phyloP scores from a whole-genome alignment of 2,888 invertebrate species.

The Acleris sparsana region DNA sequence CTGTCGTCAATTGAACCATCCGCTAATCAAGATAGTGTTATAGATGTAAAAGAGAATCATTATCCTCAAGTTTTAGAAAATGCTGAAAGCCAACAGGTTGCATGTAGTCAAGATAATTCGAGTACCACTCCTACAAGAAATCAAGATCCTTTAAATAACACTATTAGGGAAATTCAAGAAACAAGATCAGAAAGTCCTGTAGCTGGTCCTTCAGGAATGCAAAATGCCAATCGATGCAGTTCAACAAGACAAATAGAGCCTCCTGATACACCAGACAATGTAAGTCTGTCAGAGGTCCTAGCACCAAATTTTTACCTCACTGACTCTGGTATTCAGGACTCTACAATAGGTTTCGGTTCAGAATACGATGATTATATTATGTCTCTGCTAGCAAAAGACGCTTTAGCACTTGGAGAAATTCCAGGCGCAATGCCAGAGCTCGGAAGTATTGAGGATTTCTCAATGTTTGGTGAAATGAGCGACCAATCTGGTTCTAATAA shows the following conservation, averaged over 20 bases:
- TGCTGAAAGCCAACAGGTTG: too few species aligned
- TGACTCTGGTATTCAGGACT: constrained; percentile 29
- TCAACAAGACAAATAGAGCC: background rate
- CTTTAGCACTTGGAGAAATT: constrained; percentile 9
- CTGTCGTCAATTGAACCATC: background rate
- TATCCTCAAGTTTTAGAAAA: too few species aligned
- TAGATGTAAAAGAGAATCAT: too few species aligned
- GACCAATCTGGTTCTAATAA: constrained; percentile 2
- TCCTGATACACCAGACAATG: background rate
- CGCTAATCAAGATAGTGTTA: background rate
- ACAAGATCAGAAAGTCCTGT: background rate
- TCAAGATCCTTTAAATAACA: constrained; percentile 2
- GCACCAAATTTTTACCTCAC: background rate
- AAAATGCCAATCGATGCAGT: background rate
- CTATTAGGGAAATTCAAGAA: background rate
- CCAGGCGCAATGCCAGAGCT: constrained; percentile 27
- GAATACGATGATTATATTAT: constrained; percentile 32
- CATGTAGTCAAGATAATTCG: background rate
- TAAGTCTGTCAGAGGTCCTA: background rate
- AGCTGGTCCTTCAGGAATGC: constrained; percentile 1
- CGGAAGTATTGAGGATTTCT: constrained; percentile 20
- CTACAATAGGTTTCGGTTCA: constrained; percentile 16
- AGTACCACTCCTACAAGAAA: background rate
- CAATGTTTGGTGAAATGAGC: constrained; percentile 8
- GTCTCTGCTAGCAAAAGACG: constrained; percentile 22